Base-by-base conservation (phyloP, 2,113 vertebrate species). In the Chunga burmeisteri region DNA sequence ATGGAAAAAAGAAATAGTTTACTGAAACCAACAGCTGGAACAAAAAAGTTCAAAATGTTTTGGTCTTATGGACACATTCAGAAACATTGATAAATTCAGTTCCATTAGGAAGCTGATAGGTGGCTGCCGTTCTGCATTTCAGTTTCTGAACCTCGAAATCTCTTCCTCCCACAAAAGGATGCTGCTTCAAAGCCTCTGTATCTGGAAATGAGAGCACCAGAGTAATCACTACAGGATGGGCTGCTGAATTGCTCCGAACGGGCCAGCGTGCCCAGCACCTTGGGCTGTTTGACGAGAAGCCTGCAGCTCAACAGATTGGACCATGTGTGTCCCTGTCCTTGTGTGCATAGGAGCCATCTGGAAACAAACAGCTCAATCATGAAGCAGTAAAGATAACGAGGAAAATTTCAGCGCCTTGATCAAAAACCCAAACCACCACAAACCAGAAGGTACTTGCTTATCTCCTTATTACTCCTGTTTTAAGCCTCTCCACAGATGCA, bases 321-420 rank as follows among this genome's bases (percentile, higher is more conserved):
- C 71, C 1, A 1, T 44, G 62, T 4, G 4, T 65, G 61, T 92
- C 87, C 75, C 66, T 5, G 7, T 78, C 70, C 88, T 81, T 3
- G 5, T 12, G 10, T 72, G 73, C 83, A 73, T 1, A 86, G 78
- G 11, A 92, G 61, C 91, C 94, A 96, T 96, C 91, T 96, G 94
- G 91, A 96, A 96, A 92, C 70, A 96, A 96, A 93, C 81, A 97
- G 88, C 95, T 96, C 96, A 95, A 81, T 96, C 86, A 95, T 40
- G 59, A 95, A 86, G 90, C 34, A 87, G 46, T 22, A 95, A 86
- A 95, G 77, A 85, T 93, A 96, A 80, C 4, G 0, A 92, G 86
- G 88, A 85, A 79, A 90, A 85, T 9, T 79, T 83, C 86, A 93
- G 55, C 42, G 86, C 63, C 56, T 49, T 75, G 40, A 89, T 92